Percentiles rank a stretch among this genome's conserved stretches.
These are phyloP conservation scores for Clarias batrachus DNA, from an alignment of 2,113 vertebrate species.

Conservation along the genomic window DNA sequence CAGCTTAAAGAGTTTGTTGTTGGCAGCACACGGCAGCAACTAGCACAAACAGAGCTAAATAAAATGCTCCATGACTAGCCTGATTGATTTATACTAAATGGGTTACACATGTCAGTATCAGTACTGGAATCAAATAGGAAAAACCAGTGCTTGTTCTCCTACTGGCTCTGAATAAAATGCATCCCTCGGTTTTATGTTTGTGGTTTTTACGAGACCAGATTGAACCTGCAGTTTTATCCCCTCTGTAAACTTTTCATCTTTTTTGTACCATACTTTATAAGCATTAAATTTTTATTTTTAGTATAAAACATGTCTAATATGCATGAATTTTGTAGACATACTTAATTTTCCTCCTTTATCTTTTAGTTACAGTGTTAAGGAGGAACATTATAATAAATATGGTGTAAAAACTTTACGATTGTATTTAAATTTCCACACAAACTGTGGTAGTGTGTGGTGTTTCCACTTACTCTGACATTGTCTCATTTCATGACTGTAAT, in stretches of 20 bases:
- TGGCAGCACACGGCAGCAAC: background rate
- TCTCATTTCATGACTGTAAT: background rate
- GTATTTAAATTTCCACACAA: background rate
- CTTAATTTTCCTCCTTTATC: background rate
- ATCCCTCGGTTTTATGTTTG: background rate
- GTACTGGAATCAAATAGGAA: background rate
- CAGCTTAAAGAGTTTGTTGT: background rate
- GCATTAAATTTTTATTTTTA: background rate
- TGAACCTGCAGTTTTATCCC: background rate
- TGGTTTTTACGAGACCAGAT: background rate
- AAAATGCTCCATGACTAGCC: background rate
- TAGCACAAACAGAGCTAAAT: background rate
- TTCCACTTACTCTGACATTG: constrained; percentile 3
- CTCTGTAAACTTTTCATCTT: background rate
- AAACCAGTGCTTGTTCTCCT: background rate
- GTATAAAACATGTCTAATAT: background rate
- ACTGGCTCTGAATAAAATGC: background rate
- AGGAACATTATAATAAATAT: background rate
- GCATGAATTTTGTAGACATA: background rate
- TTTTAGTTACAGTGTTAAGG: background rate
- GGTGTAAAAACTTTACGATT: constrained; percentile 3
- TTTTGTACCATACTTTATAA: background rate
- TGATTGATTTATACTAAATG: background rate
- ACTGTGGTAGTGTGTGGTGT: background rate
- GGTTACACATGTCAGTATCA: background rate